Conservation (phyloP, 2,113 vertebrate genomes). For the Scomber japonicus region DNA sequence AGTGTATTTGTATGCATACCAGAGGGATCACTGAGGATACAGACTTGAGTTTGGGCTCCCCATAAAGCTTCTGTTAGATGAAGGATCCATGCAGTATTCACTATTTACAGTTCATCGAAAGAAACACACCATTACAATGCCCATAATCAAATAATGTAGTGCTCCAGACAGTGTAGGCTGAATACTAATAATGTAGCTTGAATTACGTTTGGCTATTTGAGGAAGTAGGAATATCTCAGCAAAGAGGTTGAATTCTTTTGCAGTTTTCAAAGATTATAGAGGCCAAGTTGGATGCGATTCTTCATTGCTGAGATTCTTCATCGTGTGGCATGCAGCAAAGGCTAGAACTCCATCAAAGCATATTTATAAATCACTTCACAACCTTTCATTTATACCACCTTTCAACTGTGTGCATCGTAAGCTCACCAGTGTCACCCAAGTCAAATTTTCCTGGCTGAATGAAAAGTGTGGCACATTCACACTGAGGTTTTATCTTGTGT, state of each 20-base stretch:
- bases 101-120: constrained; percentile 17
- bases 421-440: constrained; percentile 27
- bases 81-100: constrained; percentile 25
- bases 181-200: constrained; percentile 17
- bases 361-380: constrained; percentile 31
- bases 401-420: constrained; percentile 17
- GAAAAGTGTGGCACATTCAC: constrained; percentile 28
- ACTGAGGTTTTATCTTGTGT: constrained; percentile 19
- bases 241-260: constrained; percentile 19
- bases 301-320: constrained; percentile 17
- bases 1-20: constrained; percentile 23
- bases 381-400: constrained; percentile 30
- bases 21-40: constrained; percentile 36
- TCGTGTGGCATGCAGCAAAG: constrained; percentile 16
- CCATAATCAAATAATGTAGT: neutral
- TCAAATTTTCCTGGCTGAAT: constrained; percentile 38
- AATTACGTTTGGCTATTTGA: constrained; percentile 38
- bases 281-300: constrained; percentile 24
- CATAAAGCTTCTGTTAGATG: constrained; percentile 40
- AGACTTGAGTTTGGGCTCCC: constrained; percentile 4
- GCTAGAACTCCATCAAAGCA: constrained; percentile 14
- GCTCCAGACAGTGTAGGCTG: neutral
- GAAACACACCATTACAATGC: constrained; percentile 25
- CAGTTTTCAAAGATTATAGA: constrained; percentile 20
- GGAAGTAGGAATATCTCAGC: constrained; percentile 3